Percentiles rank a stretch among this genome's conserved stretches.
Evolutionary conservation across 2,797 vertebrate genomes (phyloP).

Genomic region (Acestrorhynchus altus): DNA sequence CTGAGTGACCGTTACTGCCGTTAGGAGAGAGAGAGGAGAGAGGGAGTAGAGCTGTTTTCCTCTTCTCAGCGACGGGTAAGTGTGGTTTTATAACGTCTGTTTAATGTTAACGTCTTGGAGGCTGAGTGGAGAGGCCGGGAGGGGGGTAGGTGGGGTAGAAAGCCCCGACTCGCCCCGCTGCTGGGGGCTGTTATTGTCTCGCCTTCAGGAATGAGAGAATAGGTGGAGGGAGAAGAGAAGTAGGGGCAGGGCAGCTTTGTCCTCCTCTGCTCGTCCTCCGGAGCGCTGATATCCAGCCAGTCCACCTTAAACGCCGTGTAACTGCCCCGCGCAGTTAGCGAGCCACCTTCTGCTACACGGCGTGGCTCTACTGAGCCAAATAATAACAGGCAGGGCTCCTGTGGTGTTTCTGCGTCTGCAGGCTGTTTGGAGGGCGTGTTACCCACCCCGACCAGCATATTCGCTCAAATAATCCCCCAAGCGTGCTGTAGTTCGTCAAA

Average conservation of each 20-base stretch:
- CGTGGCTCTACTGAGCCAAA: constrained; percentile 8
- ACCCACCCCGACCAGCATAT: neutral
- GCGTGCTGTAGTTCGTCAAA: neutral
- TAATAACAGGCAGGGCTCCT: neutral
- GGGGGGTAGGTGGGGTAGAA: neutral
- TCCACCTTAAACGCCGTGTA: neutral
- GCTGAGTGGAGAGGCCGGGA: neutral
- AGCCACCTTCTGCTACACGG: constrained; percentile 7
- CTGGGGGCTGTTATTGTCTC: constrained; percentile 34
- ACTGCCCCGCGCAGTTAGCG: too few species aligned
- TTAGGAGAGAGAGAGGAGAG: constrained; percentile 1
- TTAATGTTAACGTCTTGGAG: neutral
- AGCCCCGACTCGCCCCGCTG: constrained; percentile 24
- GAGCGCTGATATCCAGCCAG: neutral
- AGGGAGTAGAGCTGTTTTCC: neutral
- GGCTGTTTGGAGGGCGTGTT: too few species aligned
- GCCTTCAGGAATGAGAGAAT: constrained; percentile 12
- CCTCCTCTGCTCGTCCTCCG: neutral
- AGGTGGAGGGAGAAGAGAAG: neutral
- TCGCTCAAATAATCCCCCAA: neutral
- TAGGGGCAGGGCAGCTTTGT: neutral
- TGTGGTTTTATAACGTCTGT: neutral
- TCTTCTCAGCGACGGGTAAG: constrained; percentile 31
- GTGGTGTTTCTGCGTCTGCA: neutral
- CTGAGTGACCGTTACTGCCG: constrained; percentile 16